A percentile compares a stretch with the other conserved stretches of the same genome.
phyloP scores from a whole-genome alignment of 2,888 invertebrate genomes.

The Cyclophora punctaria region DNA sequence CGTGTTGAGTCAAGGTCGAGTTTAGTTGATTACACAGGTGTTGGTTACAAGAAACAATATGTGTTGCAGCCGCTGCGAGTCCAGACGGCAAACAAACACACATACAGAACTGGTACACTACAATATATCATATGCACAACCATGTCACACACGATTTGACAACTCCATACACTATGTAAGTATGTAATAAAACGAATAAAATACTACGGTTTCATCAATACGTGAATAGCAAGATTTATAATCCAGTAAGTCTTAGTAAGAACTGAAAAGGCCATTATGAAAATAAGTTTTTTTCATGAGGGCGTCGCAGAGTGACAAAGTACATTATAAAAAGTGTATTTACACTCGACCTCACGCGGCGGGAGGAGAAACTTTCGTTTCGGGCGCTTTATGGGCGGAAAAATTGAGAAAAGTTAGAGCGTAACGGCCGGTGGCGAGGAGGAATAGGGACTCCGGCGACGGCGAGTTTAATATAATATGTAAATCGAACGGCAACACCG shows the following conservation, averaged over 20 bases:
- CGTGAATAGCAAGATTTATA: neutral
- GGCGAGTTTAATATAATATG: slow-evolving; percentile 74
- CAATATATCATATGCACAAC: too few relatives aligned
- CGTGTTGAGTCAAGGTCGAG: slow-evolving; percentile 34
- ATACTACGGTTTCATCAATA: neutral
- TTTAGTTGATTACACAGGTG: slow-evolving; percentile 40
- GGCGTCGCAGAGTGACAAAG: slow-evolving; percentile 63
- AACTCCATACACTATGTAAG: too few relatives aligned
- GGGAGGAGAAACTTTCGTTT: slow-evolving; percentile 66
- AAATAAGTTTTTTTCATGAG: slow-evolving; percentile 47
- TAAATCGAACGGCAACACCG: slow-evolving; percentile 67
- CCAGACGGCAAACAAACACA: slow-evolving; percentile 20
- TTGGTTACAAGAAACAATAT: slow-evolving; percentile 12
- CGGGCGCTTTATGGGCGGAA: slow-evolving; percentile 72
- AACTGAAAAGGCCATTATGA: slow-evolving; percentile 40
- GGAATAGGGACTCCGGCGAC: slow-evolving; percentile 49
- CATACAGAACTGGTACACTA: neutral
- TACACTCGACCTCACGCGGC: slow-evolving; percentile 70
- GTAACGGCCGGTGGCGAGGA: slow-evolving; percentile 70
- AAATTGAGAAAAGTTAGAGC: slow-evolving; percentile 74
- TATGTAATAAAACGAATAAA: too few relatives aligned
- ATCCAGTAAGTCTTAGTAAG: slow-evolving; percentile 6
- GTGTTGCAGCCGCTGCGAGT: slow-evolving; percentile 15
- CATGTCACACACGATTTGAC: too few relatives aligned
- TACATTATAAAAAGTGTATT: slow-evolving; percentile 73